A percentile compares a stretch with the other conserved stretches of the same genome.
Conservation (phyloP, 2,797 vertebrate species). For the Clamator glandarius region DNA sequence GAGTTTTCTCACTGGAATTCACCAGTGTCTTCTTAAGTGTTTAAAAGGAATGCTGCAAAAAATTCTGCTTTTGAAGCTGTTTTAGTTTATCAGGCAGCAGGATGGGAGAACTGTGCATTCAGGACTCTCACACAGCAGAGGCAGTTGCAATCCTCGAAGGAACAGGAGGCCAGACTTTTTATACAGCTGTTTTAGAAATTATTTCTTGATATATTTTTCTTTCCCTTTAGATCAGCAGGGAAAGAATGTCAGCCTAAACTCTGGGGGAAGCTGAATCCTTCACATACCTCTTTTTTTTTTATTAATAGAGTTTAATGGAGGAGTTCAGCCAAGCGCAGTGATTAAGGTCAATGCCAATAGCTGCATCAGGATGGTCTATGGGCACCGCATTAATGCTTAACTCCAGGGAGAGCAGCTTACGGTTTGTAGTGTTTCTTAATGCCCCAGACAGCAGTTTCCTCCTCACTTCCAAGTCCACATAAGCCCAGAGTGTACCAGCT, state of each 20-base stretch:
- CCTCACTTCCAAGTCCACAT: neutral
- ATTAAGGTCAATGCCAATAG: neutral
- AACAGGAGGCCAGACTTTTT: neutral
- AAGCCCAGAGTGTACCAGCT: neutral
- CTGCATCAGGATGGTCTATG: neutral
- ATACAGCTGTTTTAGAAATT: slow-evolving; percentile 16
- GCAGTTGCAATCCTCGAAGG: slow-evolving; percentile 25
- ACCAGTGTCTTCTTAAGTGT: neutral
- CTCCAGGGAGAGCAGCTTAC: neutral
- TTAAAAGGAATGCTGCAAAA: neutral
- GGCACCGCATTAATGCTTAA: neutral
- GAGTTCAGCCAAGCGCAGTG: neutral
- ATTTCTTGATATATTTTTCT: slow-evolving; percentile 42
- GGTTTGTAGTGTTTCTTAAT: neutral
- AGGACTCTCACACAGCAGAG: slow-evolving; percentile 35
- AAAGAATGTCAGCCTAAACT: slow-evolving; percentile 24
- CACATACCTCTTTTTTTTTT: neutral
- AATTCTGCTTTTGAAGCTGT: neutral
- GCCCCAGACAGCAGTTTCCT: neutral
- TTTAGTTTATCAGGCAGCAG: neutral
- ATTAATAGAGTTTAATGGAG: neutral
- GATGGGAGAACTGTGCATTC: slow-evolving; percentile 20
- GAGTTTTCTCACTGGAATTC: neutral
- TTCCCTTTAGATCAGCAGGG: slow-evolving; percentile 24
- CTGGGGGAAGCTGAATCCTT: slow-evolving; percentile 5